Percentiles rank a stretch among this genome's conserved stretches.
These are phyloP conservation scores for Liasis olivaceus DNA, from an alignment of 2,797 vertebrate genomes.

Conservation along the genomic window DNA sequence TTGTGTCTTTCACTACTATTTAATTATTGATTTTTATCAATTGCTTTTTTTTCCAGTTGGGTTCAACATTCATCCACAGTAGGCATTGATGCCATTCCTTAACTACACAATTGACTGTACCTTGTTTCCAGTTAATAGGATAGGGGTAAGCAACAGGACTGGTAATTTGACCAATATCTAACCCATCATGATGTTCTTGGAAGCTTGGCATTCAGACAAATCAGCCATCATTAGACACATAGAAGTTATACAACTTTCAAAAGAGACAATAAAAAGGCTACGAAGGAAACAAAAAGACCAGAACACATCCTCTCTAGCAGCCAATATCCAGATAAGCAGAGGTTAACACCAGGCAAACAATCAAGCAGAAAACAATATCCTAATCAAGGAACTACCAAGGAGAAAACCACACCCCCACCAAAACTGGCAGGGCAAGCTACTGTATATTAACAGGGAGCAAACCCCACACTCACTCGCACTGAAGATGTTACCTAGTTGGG, in stretches of 20 bases:
- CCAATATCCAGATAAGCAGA: too few species aligned
- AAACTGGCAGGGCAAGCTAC: too few species aligned
- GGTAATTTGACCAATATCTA: neutral
- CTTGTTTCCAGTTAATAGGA: neutral
- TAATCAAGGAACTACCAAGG: too few species aligned
- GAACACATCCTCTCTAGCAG: too few species aligned
- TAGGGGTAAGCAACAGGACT: neutral
- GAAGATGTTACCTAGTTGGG: neutral
- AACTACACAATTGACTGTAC: neutral
- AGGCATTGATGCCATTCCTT: neutral
- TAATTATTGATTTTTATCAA: neutral
- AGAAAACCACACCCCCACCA: too few species aligned
- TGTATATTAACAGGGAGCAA: neutral
- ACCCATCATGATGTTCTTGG: neutral
- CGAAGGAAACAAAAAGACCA: neutral
- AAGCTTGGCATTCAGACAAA: neutral
- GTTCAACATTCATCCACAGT: neutral
- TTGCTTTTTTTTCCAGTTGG: neutral
- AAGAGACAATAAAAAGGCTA: neutral
- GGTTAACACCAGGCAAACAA: too few species aligned
- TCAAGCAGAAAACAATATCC: too few species aligned
- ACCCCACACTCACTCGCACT: neutral
- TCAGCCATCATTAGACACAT: neutral
- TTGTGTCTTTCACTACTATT: neutral
- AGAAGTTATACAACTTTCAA: neutral